These are phyloP conservation scores for Microdon myrmicae DNA, from an alignment of 2,888 invertebrate species.

Conservation along the genomic window DNA sequence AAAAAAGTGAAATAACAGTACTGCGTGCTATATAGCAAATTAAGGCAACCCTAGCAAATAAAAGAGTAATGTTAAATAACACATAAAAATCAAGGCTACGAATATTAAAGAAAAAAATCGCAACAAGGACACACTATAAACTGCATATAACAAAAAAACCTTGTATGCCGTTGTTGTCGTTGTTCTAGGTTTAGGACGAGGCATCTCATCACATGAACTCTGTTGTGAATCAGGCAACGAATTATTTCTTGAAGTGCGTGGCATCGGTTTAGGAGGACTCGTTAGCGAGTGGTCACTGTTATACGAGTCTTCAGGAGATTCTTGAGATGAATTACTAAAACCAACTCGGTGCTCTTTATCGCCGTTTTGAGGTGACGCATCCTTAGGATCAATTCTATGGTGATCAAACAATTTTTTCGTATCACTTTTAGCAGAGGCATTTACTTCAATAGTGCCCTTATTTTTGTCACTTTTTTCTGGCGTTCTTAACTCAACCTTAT, in stretches of 20 bases:
- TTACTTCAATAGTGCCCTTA: conserved; percentile 48
- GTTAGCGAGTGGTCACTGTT: conserved; percentile 63
- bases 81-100: conserved; percentile 32
- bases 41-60: neutral
- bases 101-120: conserved; percentile 32
- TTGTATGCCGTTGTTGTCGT: conserved; percentile 79
- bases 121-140: conserved; percentile 32
- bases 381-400: conserved; percentile 61
- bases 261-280: conserved; percentile 80
- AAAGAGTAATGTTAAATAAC: conserved; percentile 2
- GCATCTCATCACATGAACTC: conserved; percentile 66
- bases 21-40: conserved; percentile 1
- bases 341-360: conserved; percentile 54
- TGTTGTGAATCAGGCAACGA: conserved; percentile 76
- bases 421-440: conserved; percentile 68
- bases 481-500: conserved; percentile 17
- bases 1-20: conserved; percentile 3
- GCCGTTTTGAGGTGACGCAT: conserved; percentile 56
- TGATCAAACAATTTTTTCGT: conserved; percentile 74
- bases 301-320: conserved; percentile 63
- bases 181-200: conserved; percentile 76
- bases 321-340: conserved; percentile 54
- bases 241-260: conserved; percentile 77
- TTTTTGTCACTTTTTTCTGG: conserved; percentile 21
- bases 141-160: conserved; percentile 68